These are phyloP conservation scores for Drosophila basisetae DNA, from an alignment of 2,888 invertebrate genomes.

Conservation along the genomic window DNA sequence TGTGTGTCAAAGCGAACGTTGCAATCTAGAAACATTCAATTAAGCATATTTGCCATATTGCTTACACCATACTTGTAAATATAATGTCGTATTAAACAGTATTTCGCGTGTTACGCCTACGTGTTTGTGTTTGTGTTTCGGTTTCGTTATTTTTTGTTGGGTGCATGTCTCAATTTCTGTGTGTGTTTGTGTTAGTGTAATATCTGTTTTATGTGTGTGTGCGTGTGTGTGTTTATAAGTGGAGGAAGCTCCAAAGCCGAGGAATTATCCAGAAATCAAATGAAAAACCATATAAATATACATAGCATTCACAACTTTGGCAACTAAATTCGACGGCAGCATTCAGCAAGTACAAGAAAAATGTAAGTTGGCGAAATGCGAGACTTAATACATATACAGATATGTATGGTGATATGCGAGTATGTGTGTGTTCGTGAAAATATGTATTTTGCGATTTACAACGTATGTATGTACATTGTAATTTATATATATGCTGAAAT, in stretches of 20 bases:
- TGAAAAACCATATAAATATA: conserved; percentile 50
- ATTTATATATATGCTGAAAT: conserved; percentile 7
- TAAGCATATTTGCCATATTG: conserved; percentile 33
- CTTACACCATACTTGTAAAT: conserved; percentile 35
- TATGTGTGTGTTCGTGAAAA: conserved; percentile 1
- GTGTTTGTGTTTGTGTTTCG: conserved; percentile 39
- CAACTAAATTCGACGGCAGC: conserved; percentile 11
- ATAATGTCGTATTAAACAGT: conserved; percentile 50
- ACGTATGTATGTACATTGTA: background rate
- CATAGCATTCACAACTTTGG: conserved; percentile 23
- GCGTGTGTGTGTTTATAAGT: conserved; percentile 50
- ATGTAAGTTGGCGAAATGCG: conserved; percentile 45
- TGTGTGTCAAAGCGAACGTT: conserved; percentile 46
- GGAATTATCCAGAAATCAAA: conserved; percentile 42
- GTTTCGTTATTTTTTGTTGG: conserved; percentile 23
- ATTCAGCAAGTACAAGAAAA: conserved; percentile 29
- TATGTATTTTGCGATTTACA: conserved; percentile 1
- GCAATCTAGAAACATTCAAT: conserved; percentile 39
- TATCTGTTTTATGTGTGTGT: conserved; percentile 43
- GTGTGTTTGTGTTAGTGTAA: conserved; percentile 35
- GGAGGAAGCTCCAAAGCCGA: conserved; percentile 64
- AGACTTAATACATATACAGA: conserved; percentile 13
- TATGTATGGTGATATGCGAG: background rate
- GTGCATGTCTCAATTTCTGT: conserved; percentile 39
- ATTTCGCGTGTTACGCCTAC: conserved; percentile 42